Evolutionary conservation across 1,140 invertebrate species (phyloP).

Genomic region (Oscheius sp.): DNA sequence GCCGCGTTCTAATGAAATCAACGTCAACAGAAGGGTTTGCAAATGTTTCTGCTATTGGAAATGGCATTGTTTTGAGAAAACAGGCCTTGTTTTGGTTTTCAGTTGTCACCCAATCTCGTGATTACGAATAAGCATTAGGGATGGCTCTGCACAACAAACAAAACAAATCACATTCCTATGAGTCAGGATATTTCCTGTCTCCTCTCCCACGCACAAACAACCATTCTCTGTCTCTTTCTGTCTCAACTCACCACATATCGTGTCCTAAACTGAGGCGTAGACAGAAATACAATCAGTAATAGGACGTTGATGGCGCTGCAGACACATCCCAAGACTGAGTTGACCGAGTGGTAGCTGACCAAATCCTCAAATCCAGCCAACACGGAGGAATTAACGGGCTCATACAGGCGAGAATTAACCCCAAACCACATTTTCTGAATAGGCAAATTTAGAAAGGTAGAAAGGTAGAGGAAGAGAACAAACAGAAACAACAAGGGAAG

Average conservation of each 20-base stretch:
- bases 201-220: too few species aligned
- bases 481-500: background rate
- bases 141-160: too few species aligned
- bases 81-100: too few species aligned
- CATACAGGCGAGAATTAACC: background rate
- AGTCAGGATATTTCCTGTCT: too few species aligned
- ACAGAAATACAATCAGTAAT: slow-evolving; percentile 25
- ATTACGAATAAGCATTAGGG: too few species aligned
- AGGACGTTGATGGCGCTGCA: slow-evolving; percentile 23
- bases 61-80: too few species aligned
- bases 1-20: background rate
- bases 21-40: background rate
- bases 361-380: slow-evolving; percentile 13
- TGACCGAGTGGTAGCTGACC: slow-evolving; percentile 29
- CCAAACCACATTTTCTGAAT: slow-evolving; percentile 10
- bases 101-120: too few species aligned
- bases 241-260: slow-evolving; percentile 28
- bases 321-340: slow-evolving; percentile 15
- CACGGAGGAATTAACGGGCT: slow-evolving; percentile 22
- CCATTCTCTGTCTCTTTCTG: background rate
- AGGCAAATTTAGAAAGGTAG: background rate
- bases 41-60: background rate
- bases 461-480: background rate
- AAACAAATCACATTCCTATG: too few species aligned
- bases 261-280: slow-evolving; percentile 14